Conservation (phyloP, 2,888 invertebrate species). For the Scaptomyza parva region DNA sequence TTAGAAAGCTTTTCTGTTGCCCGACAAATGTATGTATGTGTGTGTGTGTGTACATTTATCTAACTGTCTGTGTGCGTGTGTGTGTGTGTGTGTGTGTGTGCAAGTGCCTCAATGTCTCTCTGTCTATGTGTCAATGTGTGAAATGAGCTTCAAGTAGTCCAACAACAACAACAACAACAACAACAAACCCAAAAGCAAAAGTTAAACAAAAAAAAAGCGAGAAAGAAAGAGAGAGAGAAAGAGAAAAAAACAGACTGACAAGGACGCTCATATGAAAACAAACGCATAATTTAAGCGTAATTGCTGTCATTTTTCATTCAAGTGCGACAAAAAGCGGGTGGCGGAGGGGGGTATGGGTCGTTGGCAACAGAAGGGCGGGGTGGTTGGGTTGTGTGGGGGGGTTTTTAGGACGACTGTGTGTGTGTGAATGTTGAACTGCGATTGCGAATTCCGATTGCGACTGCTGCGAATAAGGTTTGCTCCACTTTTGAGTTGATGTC, state of each 20-base stretch:
- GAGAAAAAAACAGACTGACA: conserved; percentile 50
- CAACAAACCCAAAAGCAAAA: conserved; percentile 2
- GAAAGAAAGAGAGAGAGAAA: neutral
- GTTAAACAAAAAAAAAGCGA: conserved; percentile 17
- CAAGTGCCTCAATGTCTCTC: conserved; percentile 2
- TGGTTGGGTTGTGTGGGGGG: neutral
- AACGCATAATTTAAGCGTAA: conserved; percentile 82
- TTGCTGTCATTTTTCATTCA: conserved; percentile 81
- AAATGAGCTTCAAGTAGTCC: conserved; percentile 73
- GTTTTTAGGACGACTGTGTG: conserved; percentile 2
- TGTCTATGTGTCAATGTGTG: conserved; percentile 64
- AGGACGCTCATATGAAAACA: conserved; percentile 79
- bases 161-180: conserved; percentile 39
- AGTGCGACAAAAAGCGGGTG: conserved; percentile 41
- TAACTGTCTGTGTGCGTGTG: neutral
- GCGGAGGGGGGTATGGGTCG: conserved; percentile 2
- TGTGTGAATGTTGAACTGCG: conserved; percentile 13
- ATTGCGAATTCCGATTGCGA: conserved; percentile 32
- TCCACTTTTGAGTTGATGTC: conserved; percentile 66
- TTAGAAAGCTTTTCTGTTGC: conserved; percentile 25
- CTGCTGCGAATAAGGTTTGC: conserved; percentile 37
- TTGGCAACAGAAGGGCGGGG: too few species aligned
- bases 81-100: neutral
- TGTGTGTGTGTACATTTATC: conserved; percentile 3
- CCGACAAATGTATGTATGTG: neutral